Base-by-base conservation (phyloP, 2,797 vertebrate species). In the Tauraco hartlaubi region DNA sequence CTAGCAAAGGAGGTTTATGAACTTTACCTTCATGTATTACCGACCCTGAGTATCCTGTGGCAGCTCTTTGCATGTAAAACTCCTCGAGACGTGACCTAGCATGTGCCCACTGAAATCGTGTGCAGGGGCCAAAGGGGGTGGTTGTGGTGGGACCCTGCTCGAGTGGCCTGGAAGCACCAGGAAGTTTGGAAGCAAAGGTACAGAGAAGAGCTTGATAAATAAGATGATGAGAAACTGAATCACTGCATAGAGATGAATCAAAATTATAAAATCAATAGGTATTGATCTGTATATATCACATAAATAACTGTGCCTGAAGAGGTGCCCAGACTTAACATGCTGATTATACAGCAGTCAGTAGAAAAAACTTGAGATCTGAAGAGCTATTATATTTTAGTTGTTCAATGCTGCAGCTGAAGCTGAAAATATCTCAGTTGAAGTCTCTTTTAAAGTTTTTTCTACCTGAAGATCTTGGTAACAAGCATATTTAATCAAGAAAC, bases 211-310 rank as follows among this genome's bases (percentile, higher is more conserved):
- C 52, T 89, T 96, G 95, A 97, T 93, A 93, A 97, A 97, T 97
- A 96, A 92, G 91, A 59, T 76, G 62, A 76, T 87, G 81, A 78
- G 92, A 90, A 95, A 89, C 86, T 52, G 79, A 87, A 96, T 75
- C 87, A 69, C 79, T 96, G 88, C 71, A 71, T 49, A 67, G 78
- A 92, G 92, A 94, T 97, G 93, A 96, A 94, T 97, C 94, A 97
- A 96, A 97, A 97, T 97, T 97, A 97, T 93, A 97, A 96, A 96
- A 97, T 97, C 97, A 80, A 97, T 97, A 95, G 68, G 61, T 93
- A 97, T 97, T 15, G 95, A 97, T 97, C 86, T 92, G 89, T 95
- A 95, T 97, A 97, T 95, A 97, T 97, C 96, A 96, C 85, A 94
- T 78, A 92, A 97, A 97, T 96, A 97, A 96, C 78, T 49, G 68